phyloP scores from a whole-genome alignment of 2,797 vertebrate genomes.

The Macrochelys suwanniensis region DNA sequence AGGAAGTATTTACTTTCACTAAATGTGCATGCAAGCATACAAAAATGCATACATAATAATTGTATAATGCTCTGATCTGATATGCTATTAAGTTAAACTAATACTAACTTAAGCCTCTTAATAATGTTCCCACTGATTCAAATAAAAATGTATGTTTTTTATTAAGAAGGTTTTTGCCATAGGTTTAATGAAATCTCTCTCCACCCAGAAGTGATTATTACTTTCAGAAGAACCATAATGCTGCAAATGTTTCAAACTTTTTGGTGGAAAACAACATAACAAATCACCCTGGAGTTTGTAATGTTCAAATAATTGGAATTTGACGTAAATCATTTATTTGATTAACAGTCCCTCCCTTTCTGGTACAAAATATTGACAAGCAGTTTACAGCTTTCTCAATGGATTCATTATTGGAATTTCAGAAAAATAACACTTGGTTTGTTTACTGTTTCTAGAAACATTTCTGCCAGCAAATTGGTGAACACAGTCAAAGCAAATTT shows the following conservation, averaged over 20 bases:
- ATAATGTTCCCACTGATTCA: constrained; percentile 77
- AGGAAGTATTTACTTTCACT: constrained; percentile 54
- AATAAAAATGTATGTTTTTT: constrained; percentile 73
- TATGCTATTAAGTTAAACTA: constrained; percentile 75
- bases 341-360: neutral
- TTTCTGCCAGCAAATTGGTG: neutral
- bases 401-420: constrained; percentile 15
- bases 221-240: constrained; percentile 47
- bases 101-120: constrained; percentile 69
- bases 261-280: constrained; percentile 37
- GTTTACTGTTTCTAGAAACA: constrained; percentile 13
- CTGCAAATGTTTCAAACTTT: constrained; percentile 64
- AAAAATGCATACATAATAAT: constrained; percentile 72
- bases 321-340: constrained; percentile 42
- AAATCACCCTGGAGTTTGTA: constrained; percentile 12
- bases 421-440: neutral
- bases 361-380: constrained; percentile 23
- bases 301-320: constrained; percentile 49
- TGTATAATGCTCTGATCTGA: constrained; percentile 71
- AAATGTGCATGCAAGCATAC: constrained; percentile 54
- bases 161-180: constrained; percentile 70
- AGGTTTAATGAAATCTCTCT: constrained; percentile 73
- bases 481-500: constrained; percentile 4
- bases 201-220: constrained; percentile 70
- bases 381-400: constrained; percentile 38